Conservation (phyloP, 2,888 invertebrate species). For the Arge pagana region DNA sequence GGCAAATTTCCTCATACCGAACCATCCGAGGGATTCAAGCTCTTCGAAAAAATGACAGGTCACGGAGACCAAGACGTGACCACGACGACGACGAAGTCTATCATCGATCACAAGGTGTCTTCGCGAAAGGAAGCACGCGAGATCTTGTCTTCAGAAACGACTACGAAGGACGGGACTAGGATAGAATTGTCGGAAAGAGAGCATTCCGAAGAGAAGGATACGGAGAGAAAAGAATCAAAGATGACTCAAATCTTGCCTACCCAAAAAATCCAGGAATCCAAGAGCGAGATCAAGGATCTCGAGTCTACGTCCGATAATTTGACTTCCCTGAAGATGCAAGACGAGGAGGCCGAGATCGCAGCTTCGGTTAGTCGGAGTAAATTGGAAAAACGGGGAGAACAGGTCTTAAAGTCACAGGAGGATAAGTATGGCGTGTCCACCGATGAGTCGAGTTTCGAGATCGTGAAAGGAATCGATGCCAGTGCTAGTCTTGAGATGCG, state of each 20-base stretch:
- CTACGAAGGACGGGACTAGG: slow-evolving; percentile 37
- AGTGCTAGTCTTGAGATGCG: slow-evolving; percentile 44
- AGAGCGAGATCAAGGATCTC: slow-evolving; percentile 37
- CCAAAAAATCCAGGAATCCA: slow-evolving; percentile 43
- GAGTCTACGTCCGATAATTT: slow-evolving; percentile 39
- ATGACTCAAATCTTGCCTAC: slow-evolving; percentile 42
- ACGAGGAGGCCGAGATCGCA: slow-evolving; percentile 43
- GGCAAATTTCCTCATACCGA: no score
- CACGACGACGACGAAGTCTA: slow-evolving; percentile 40
- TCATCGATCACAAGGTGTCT: slow-evolving; percentile 43
- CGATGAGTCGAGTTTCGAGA: slow-evolving; percentile 37
- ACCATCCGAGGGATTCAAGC: slow-evolving; percentile 39
- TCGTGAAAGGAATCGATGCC: slow-evolving; percentile 39
- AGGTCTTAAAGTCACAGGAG: slow-evolving; percentile 36
- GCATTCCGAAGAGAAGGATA: slow-evolving; percentile 41
- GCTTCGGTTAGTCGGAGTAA: slow-evolving; percentile 37
- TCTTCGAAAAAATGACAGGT: slow-evolving; percentile 37
- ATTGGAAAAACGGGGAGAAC: slow-evolving; percentile 36
- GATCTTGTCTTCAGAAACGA: slow-evolving; percentile 44
- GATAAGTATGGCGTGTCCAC: slow-evolving; percentile 41
- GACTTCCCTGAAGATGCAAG: slow-evolving; percentile 41
- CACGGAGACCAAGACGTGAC: slow-evolving; percentile 33
- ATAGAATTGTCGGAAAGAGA: slow-evolving; percentile 47
- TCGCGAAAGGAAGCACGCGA: slow-evolving; percentile 44
- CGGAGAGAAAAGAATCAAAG: slow-evolving; percentile 40